Percentiles rank a stretch among this genome's conserved stretches.
These are phyloP conservation scores for Perccottus glenii DNA, from an alignment of 2,113 vertebrate species.

Conservation along the genomic window DNA sequence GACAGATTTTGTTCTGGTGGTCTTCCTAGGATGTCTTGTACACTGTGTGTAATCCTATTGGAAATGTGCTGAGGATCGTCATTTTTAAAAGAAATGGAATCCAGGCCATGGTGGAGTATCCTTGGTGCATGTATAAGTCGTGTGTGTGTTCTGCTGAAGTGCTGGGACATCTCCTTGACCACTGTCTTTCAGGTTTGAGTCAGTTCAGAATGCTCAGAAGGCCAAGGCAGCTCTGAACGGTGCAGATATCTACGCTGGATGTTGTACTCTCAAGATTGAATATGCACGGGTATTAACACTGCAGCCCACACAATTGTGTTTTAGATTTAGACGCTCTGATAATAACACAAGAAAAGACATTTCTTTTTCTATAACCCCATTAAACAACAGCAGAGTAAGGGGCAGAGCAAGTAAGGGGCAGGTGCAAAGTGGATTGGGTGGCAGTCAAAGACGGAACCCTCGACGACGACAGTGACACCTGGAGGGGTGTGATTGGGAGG, in stretches of 20 bases:
- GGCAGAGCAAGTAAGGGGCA: too few relatives aligned
- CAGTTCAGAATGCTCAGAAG: slow-evolving; percentile 93
- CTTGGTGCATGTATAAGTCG: slow-evolving; percentile 15
- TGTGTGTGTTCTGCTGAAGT: slow-evolving; percentile 5
- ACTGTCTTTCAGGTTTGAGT: slow-evolving; percentile 84
- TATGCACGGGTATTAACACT: slow-evolving; percentile 90
- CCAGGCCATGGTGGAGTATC: slow-evolving; percentile 75
- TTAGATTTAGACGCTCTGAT: too few relatives aligned
- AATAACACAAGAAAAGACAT: too few relatives aligned
- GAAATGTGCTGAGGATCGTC: slow-evolving; percentile 93
- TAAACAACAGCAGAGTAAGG: too few relatives aligned
- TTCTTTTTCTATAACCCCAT: too few relatives aligned
- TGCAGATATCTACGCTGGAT: slow-evolving; percentile 97
- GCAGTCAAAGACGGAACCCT: too few relatives aligned
- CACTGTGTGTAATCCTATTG: slow-evolving; percentile 95
- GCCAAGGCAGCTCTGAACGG: slow-evolving; percentile 96
- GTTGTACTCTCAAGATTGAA: slow-evolving; percentile 98
- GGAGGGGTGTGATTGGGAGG: too few relatives aligned
- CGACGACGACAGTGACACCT: too few relatives aligned
- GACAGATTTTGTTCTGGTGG: not conserved
- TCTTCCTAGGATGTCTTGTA: slow-evolving; percentile 89
- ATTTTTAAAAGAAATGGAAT: slow-evolving; percentile 92
- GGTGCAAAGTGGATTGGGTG: too few relatives aligned
- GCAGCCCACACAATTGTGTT: not conserved
- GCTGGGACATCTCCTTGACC: slow-evolving; percentile 82